Percentiles rank a stretch among this genome's conserved stretches.
Evolutionary conservation across 2,797 vertebrate genomes (phyloP).

Genomic region (Phylloscopus collybita): DNA sequence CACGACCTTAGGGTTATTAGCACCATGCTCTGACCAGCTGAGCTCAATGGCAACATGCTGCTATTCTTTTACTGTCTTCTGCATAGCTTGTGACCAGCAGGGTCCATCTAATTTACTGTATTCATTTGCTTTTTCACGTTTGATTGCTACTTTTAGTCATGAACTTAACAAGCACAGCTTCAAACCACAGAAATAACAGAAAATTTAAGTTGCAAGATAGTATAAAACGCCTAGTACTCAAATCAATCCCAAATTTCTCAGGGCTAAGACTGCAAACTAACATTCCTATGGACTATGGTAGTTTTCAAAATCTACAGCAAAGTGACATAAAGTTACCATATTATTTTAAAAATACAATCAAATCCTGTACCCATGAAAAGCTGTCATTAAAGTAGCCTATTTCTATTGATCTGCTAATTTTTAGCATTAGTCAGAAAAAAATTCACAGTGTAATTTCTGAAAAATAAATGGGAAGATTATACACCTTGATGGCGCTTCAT

Average conservation of each 20-base stretch:
- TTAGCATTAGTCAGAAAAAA: neutral
- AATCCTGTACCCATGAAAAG: neutral
- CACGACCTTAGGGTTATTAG: accelerated
- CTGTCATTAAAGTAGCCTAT: neutral
- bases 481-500: neutral
- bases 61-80: neutral
- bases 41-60: neutral
- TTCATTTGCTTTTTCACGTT: neutral
- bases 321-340: neutral
- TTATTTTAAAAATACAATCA: neutral
- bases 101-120: neutral
- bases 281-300: neutral
- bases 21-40: accelerated
- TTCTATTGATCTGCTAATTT: neutral
- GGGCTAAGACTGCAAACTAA: neutral
- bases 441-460: neutral
- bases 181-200: neutral
- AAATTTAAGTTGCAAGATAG: neutral
- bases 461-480: neutral
- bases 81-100: neutral
- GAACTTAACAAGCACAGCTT: neutral
- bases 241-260: neutral
- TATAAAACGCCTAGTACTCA: neutral
- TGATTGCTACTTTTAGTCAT: neutral
- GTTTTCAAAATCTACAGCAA: neutral